Evolutionary conservation across 2,888 invertebrate genomes (phyloP).

Genomic region (Spodoptera picta): DNA sequence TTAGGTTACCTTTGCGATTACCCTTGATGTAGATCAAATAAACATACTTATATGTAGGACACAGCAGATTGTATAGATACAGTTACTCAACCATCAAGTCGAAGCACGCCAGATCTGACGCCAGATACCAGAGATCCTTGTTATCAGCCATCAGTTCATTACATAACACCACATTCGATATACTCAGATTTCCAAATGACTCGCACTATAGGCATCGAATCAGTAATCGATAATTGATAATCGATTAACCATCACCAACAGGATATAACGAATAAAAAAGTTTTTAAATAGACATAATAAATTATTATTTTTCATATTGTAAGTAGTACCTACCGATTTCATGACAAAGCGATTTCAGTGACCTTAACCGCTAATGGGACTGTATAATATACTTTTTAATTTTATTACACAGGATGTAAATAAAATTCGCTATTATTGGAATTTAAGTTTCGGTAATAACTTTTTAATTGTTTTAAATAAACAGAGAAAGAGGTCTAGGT

Average conservation of each 20-base stretch:
- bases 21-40: slow-evolving; percentile 32
- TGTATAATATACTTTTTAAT: not conserved
- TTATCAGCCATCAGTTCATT: slow-evolving; percentile 51
- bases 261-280: slow-evolving; percentile 28
- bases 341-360: slow-evolving; percentile 10
- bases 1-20: slow-evolving; percentile 1
- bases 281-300: slow-evolving; percentile 7
- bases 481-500: slow-evolving; percentile 1
- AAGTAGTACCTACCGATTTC: not conserved
- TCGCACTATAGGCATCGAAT: slow-evolving; percentile 23
- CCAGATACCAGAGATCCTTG: slow-evolving; percentile 56
- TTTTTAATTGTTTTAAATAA: slow-evolving; percentile 5
- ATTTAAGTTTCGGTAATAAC: not conserved
- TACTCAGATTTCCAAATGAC: slow-evolving; percentile 27
- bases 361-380: slow-evolving; percentile 1
- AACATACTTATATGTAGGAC: slow-evolving; percentile 44
- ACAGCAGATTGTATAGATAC: slow-evolving; percentile 52
- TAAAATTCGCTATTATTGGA: not conserved
- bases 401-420: slow-evolving; percentile 6
- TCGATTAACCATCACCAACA: slow-evolving; percentile 27
- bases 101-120: slow-evolving; percentile 54
- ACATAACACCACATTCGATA: slow-evolving; percentile 40
- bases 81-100: slow-evolving; percentile 51
- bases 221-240: slow-evolving; percentile 31
- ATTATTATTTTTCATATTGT: slow-evolving; percentile 1